phyloP scores from a whole-genome alignment of 2,797 vertebrate species.

The Enteromius anoplus region DNA sequence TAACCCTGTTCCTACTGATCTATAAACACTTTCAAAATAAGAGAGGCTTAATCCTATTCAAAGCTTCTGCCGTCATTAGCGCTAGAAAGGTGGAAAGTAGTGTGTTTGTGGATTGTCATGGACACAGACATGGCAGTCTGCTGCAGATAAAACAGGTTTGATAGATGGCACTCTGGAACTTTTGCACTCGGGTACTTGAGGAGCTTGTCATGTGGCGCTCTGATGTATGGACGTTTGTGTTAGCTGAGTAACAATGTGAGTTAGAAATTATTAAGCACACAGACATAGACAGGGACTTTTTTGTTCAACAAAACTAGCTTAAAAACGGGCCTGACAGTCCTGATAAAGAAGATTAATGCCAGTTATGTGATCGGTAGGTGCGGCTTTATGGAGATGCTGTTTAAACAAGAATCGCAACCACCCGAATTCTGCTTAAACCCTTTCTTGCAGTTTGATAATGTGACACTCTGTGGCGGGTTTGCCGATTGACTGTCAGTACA shows the following conservation, averaged over 20 bases:
- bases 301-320: constrained; percentile 4
- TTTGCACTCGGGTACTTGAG: constrained; percentile 40
- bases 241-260: constrained; percentile 3
- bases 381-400: constrained; percentile 29
- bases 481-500: constrained; percentile 18
- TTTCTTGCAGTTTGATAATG: neutral
- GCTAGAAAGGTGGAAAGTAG: constrained; percentile 43
- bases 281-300: constrained; percentile 10
- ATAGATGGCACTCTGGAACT: constrained; percentile 45
- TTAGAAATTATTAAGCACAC: constrained; percentile 28
- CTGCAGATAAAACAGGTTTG: constrained; percentile 49
- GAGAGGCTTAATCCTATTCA: constrained; percentile 33
- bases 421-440: neutral
- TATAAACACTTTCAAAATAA: constrained; percentile 37
- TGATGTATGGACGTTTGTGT: constrained; percentile 42
- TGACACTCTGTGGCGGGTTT: neutral
- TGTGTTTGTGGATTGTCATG: constrained; percentile 44
- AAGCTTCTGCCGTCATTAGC: constrained; percentile 19
- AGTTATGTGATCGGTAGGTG: constrained; percentile 34
- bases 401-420: constrained; percentile 44
- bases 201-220: constrained; percentile 32
- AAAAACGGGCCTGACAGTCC: constrained; percentile 14
- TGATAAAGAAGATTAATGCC: constrained; percentile 52
- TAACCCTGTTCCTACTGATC: constrained; percentile 42
- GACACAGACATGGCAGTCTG: constrained; percentile 50